Evolutionary conservation across 2,113 vertebrate genomes (phyloP), one percentile per base, ranked within the genome.

Genomic region (Polypterus bichir): DNA sequence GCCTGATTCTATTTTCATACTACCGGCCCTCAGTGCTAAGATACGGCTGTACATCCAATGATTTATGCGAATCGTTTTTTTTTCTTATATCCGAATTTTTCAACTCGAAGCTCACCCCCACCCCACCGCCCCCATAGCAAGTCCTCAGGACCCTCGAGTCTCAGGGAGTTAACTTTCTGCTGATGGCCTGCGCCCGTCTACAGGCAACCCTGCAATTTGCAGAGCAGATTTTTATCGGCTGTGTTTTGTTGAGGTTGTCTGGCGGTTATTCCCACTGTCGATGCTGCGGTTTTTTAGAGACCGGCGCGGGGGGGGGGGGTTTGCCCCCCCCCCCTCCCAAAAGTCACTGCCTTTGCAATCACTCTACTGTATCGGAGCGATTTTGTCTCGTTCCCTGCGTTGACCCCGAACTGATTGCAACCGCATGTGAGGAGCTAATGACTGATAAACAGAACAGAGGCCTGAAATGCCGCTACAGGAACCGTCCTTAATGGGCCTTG

Each of bases 351-450:
- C 49, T 51, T 49, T 47, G 11, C 44, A 51, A 63, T 59, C 61
- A 55, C 68, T 51, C 46, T 46, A 3, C 48, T 47, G 9, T n/a
- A 51, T 51, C 60, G 48, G 60, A 56, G 59, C 51, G 55, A 64
- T 59, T 51, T 55, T 47, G 60, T 53, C 56, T 58, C 60, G 45
- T 57, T 57, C 60, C 49, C 58, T 47, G 59, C 44, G 49, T 51
- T 64, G 55, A 64, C 64, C 62, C 59, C 48, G 49, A 60, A 63
- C 53, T 61, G 64, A 69, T 63, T 62, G 68, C 62, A 64, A 60
- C 68, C 56, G 54, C 44, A 61, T 66, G 65, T 49, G 58, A 47
- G 27, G 27, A 27, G 27, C 27, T 27, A 27, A 27, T 27, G 27
- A 27, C 27, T 27, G 27, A 27, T 27, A 27, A 49, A 53, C 49